Conservation (phyloP, 2,888 invertebrate genomes). For the Crematogaster levior region DNA sequence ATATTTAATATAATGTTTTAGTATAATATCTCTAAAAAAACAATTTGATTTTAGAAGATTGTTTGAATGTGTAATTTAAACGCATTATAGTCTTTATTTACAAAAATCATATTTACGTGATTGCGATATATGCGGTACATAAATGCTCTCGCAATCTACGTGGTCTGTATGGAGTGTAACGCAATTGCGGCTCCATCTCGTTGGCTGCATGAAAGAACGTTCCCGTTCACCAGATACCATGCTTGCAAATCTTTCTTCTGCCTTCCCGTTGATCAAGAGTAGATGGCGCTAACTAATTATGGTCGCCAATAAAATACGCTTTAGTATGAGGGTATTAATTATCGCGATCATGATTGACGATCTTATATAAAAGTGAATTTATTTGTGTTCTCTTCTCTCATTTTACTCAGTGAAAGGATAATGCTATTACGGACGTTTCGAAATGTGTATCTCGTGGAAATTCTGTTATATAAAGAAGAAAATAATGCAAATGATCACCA, state of each 20-base stretch:
- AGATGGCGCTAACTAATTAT: constrained; percentile 57
- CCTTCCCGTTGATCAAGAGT: constrained; percentile 40
- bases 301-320: constrained; percentile 12
- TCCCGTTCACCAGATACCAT: constrained; percentile 37
- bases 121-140: background rate
- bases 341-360: background rate
- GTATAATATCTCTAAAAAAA: background rate
- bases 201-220: constrained; percentile 51
- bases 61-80: constrained; percentile 3
- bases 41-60: background rate
- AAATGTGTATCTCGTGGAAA: background rate
- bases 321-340: background rate
- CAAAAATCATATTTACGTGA: constrained; percentile 16
- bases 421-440: background rate
- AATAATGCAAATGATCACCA: background rate
- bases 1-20: background rate
- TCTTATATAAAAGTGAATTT: background rate
- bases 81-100: background rate
- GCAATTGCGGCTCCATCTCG: constrained; percentile 72
- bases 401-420: constrained; percentile 14
- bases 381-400: background rate
- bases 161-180: constrained; percentile 1
- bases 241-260: background rate
- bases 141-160: constrained; percentile 11
- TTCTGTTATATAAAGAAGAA: background rate